A percentile compares a stretch with the other conserved stretches of the same genome.
phyloP scores from a whole-genome alignment of 2,888 invertebrate genomes.

The Megastigmus dorsalis region DNA sequence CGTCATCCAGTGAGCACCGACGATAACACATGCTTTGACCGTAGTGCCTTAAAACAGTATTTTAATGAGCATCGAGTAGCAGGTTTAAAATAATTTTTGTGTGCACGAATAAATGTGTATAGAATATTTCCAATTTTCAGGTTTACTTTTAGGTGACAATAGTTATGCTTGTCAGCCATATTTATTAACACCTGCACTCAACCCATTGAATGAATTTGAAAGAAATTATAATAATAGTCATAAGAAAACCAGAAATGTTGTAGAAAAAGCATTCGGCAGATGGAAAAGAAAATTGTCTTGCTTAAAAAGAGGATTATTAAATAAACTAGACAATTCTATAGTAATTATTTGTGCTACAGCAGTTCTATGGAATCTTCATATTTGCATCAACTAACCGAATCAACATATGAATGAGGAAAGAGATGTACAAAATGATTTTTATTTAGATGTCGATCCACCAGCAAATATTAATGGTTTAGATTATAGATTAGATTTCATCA shows the following conservation, averaged over 20 bases:
- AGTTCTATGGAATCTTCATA: constrained; percentile 3
- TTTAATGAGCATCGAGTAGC: not conserved
- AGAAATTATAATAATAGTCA: not conserved
- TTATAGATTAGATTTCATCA: not conserved
- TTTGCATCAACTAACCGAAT: no score
- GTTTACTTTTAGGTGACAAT: constrained; percentile 4
- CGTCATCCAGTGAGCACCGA: not conserved
- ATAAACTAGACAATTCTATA: not conserved
- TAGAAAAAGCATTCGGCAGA: not conserved
- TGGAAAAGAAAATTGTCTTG: constrained; percentile 4
- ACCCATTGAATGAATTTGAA: not conserved
- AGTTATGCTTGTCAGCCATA: not conserved
- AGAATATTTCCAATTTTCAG: not conserved
- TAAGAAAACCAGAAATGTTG: not conserved
- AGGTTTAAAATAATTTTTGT: not conserved
- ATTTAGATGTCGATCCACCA: not conserved
- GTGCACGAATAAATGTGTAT: no score
- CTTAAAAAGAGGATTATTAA: not conserved
- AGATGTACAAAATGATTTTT: not conserved
- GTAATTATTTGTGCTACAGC: constrained; percentile 12
- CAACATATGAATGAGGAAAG: no score
- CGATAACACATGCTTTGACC: not conserved
- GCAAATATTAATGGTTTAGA: not conserved
- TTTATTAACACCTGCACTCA: not conserved
- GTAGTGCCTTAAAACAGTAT: not conserved